These are phyloP conservation scores for Rotaria sp. DNA, from an alignment of 2,888 invertebrate genomes.

Conservation along the genomic window DNA sequence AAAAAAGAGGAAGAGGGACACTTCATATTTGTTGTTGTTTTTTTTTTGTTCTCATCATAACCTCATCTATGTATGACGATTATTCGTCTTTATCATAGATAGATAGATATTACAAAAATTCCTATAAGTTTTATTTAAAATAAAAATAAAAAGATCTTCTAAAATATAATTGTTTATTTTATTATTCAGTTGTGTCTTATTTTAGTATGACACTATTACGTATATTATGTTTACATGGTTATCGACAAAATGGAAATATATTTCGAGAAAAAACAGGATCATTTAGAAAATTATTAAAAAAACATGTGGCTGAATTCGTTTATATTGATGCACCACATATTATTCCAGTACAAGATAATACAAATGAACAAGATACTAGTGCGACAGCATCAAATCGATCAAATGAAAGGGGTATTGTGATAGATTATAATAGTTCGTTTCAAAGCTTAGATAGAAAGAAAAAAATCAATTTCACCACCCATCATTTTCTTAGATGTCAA, in stretches of 20 bases:
- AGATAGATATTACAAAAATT: neutral
- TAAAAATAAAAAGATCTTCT: neutral
- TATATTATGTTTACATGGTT: slow-evolving; percentile 38
- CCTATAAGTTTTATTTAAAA: neutral
- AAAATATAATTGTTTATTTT: neutral
- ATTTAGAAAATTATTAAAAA: slow-evolving; percentile 39
- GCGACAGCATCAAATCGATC: neutral
- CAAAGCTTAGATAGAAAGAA: too few species aligned
- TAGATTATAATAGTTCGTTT: too few species aligned
- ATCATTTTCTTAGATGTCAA: too few species aligned
- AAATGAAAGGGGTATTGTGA: slow-evolving; percentile 16
- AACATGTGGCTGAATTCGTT: slow-evolving; percentile 34
- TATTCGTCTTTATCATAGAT: neutral
- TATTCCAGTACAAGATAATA: slow-evolving; percentile 1
- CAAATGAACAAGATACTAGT: neutral
- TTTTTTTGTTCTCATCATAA: neutral
- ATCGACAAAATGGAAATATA: slow-evolving; percentile 37
- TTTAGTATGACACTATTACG: slow-evolving; percentile 8
- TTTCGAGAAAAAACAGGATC: slow-evolving; percentile 38
- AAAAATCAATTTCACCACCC: too few species aligned
- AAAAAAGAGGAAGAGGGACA: neutral
- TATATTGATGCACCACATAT: slow-evolving; percentile 35
- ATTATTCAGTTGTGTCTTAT: neutral
- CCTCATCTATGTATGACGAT: neutral
- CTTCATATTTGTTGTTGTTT: neutral